Evolutionary conservation across 2,888 invertebrate species (phyloP).

Genomic region (Cotesia congregata): DNA sequence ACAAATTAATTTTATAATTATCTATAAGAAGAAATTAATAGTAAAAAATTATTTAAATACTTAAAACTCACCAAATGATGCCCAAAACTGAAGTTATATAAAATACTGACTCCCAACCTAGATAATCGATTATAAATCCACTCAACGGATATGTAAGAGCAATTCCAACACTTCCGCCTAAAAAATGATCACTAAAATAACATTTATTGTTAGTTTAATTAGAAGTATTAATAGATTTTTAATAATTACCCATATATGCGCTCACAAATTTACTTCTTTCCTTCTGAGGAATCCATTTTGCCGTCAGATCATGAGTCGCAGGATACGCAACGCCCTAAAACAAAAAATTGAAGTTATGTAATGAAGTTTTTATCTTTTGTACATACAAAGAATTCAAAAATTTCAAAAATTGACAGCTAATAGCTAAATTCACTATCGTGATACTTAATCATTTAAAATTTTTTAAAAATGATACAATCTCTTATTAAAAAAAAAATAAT

Average conservation of each 20-base stretch:
- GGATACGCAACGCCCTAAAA: slow-evolving; percentile 77
- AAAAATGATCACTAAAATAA: slow-evolving; percentile 38
- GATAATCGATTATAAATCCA: slow-evolving; percentile 75
- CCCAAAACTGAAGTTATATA: slow-evolving; percentile 75
- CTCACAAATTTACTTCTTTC: slow-evolving; percentile 80
- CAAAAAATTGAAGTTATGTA: background rate
- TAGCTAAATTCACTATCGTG: too few species aligned
- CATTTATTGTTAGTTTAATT: background rate
- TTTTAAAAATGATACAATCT: too few species aligned
- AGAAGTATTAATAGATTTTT: slow-evolving; percentile 13
- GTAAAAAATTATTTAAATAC: too few species aligned
- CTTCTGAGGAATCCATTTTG: slow-evolving; percentile 83
- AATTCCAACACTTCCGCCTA: slow-evolving; percentile 75
- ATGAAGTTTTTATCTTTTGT: background rate
- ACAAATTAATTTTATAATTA: background rate
- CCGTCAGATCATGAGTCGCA: slow-evolving; percentile 80
- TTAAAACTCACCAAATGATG: slow-evolving; percentile 74
- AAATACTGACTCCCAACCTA: slow-evolving; percentile 80
- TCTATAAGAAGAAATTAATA: too few species aligned
- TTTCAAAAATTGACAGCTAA: too few species aligned
- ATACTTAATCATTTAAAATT: too few species aligned
- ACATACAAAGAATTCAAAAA: too few species aligned
- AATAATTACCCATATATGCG: slow-evolving; percentile 70
- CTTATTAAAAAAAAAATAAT: too few species aligned
- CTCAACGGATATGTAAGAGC: slow-evolving; percentile 78